A percentile compares a stretch with the other conserved stretches of the same genome.
Conservation (phyloP, 2,113 vertebrate genomes). For the Chionomys nivalis region DNA sequence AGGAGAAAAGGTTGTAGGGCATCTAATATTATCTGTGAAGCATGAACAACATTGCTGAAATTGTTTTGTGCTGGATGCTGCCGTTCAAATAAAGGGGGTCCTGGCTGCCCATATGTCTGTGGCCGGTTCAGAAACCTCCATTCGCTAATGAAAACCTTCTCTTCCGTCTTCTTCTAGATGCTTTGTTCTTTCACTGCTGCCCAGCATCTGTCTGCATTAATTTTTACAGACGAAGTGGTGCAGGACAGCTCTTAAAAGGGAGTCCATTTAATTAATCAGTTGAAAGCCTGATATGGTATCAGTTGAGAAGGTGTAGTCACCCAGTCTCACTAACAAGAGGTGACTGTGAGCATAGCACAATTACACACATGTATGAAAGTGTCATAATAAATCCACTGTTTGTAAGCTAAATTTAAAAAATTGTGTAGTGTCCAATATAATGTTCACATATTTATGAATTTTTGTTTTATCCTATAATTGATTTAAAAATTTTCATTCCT, state of each 20-base stretch:
- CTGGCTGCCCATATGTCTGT: not conserved
- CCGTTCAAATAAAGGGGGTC: not conserved
- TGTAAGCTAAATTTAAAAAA: not conserved
- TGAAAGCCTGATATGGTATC: not conserved
- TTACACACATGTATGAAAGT: no score
- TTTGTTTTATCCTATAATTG: not conserved
- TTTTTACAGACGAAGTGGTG: not conserved
- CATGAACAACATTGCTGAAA: not conserved
- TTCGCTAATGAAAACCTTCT: not conserved
- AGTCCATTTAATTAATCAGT: not conserved
- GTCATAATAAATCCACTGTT: not conserved
- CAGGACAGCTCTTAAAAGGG: not conserved
- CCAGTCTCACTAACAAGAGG: not conserved
- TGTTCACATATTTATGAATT: not conserved
- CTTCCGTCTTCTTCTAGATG: not conserved
- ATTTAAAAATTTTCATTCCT: not conserved
- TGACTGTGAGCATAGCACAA: not conserved
- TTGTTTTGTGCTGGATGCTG: not conserved
- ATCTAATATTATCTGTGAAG: not conserved
- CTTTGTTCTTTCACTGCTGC: not conserved
- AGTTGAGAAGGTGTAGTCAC: not conserved
- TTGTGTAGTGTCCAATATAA: not conserved
- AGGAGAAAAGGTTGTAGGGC: not conserved
- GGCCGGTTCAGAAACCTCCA: not conserved
- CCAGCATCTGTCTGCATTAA: not conserved